Percentiles rank a stretch among this genome's conserved stretches.
Conservation (phyloP, 2,797 vertebrate species). For the Halcyon chelicuti region DNA sequence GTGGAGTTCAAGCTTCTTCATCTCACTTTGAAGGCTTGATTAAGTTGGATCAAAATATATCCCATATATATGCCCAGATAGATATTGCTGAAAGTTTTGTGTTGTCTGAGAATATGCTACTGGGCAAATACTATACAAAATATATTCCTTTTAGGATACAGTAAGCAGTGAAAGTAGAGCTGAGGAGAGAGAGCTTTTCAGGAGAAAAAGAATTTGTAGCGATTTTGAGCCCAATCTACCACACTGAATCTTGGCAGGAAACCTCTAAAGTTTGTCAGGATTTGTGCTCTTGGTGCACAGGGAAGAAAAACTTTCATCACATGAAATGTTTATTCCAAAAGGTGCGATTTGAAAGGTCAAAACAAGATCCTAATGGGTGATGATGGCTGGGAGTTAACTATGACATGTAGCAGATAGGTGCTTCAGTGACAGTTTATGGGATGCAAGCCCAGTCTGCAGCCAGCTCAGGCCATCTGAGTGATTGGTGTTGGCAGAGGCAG, state of each 20-base stretch:
- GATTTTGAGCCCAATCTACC: background rate
- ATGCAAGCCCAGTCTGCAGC: background rate
- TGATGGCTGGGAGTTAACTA: background rate
- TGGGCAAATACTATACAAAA: background rate
- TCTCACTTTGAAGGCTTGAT: background rate
- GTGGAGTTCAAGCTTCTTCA: background rate
- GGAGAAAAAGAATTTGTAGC: background rate
- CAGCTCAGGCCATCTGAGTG: background rate
- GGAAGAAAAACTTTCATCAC: background rate
- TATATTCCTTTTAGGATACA: background rate
- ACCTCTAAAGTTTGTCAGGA: background rate
- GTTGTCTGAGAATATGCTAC: background rate
- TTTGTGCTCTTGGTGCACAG: background rate
- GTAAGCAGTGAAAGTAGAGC: background rate
- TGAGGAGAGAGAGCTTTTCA: background rate
- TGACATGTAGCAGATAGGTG: rapidly evolving
- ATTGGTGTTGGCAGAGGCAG: background rate
- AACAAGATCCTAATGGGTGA: background rate
- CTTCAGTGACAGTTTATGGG: background rate
- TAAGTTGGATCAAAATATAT: background rate
- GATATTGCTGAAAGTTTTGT: background rate
- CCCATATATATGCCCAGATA: no score
- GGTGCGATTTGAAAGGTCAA: background rate
- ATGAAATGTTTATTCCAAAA: background rate
- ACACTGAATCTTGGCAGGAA: background rate